Base-by-base conservation (phyloP, 2,888 invertebrate species). In the Acrobasis suavella region DNA sequence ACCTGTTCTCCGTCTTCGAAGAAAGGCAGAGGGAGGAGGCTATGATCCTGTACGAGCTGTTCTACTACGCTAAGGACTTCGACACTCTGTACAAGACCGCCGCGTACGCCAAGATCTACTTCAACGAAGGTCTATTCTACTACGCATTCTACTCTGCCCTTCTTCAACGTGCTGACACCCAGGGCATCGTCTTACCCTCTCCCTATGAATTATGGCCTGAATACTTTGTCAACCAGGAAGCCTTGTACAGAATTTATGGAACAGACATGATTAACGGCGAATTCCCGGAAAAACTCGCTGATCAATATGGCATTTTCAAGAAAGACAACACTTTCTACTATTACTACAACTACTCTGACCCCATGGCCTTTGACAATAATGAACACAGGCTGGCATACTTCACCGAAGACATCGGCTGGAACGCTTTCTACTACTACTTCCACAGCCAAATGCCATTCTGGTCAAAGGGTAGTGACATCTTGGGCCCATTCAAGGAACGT, bases 371-470 rank as follows among this genome's bases (percentile, higher is more conserved):
- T 74, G 91, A 88, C 69, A 93, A 94, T 70, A 77, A 89, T 2
- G 95, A 96, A 72, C 92, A 93, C 74, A 93, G 91, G 65, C 72
- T 96, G 63, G 90, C 94, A 49, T 96, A 96, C 85, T 95, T 95
- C 85, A 95, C 94, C 46, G 95, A 96, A 77, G 96, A 96, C 75
- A 88, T 95, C 71, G 95, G 95, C 64, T 85, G 95, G 74, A 96
- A 95, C 82, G 76, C 93, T 0, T 95, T 92, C 86, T 95, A 96
- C 87, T 94, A 93, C 83, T 94, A 93, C 82, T 93, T 94, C 87
- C 94, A 95, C 75, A 77, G 92, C 66, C 92, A 94, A 65, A 92
- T 92, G 75, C 95, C 95, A 50, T 95, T 94, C 92, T 95, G 95
- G 94, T 85, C 95, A 80, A 88, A 91, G 58, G 92, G 93, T 62